Percentiles rank a stretch among this genome's conserved stretches.
phyloP scores from a whole-genome alignment of 2,797 vertebrate species.

The Paramormyrops hopkinsi region DNA sequence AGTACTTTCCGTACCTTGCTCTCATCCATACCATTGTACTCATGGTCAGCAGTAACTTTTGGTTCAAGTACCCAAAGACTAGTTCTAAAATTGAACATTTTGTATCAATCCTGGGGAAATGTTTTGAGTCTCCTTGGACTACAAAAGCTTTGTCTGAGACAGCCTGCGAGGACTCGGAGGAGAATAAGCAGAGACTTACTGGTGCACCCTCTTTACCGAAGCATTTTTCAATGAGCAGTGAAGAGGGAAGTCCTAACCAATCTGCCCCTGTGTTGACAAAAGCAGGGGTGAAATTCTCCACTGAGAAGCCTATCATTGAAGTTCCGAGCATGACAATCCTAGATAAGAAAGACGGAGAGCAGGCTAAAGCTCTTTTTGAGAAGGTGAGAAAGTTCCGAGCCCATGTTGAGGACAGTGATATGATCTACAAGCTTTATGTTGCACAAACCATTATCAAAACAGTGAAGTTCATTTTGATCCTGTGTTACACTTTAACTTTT shows the following conservation, averaged over 20 bases:
- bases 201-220: slow-evolving; percentile 82
- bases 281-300: slow-evolving; percentile 84
- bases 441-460: slow-evolving; percentile 95
- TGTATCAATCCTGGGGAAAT: slow-evolving; percentile 95
- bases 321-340: slow-evolving; percentile 92
- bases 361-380: slow-evolving; percentile 96
- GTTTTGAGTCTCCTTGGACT: slow-evolving; percentile 98
- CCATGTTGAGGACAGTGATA: slow-evolving; percentile 93
- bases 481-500: slow-evolving; percentile 93
- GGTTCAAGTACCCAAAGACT: slow-evolving; percentile 99
- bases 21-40: slow-evolving; percentile 96
- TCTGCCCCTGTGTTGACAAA: slow-evolving; percentile 85
- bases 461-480: slow-evolving; percentile 92
- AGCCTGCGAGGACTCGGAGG: slow-evolving; percentile 92
- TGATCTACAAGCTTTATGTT: slow-evolving; percentile 95
- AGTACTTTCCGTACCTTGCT: slow-evolving; percentile 97
- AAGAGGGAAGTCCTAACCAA: slow-evolving; percentile 90
- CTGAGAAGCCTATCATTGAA: slow-evolving; percentile 86
- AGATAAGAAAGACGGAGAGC: slow-evolving; percentile 96
- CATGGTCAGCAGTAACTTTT: slow-evolving; percentile 99
- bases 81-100: slow-evolving; percentile 99
- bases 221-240: slow-evolving; percentile 90
- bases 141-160: slow-evolving; percentile 97
- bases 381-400: slow-evolving; percentile 94
- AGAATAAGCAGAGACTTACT: slow-evolving; percentile 89